Evolutionary conservation across 2,113 vertebrate species (phyloP), one percentile per base, ranked within the genome.

Genomic region (Balaenoptera acutorostrata): DNA sequence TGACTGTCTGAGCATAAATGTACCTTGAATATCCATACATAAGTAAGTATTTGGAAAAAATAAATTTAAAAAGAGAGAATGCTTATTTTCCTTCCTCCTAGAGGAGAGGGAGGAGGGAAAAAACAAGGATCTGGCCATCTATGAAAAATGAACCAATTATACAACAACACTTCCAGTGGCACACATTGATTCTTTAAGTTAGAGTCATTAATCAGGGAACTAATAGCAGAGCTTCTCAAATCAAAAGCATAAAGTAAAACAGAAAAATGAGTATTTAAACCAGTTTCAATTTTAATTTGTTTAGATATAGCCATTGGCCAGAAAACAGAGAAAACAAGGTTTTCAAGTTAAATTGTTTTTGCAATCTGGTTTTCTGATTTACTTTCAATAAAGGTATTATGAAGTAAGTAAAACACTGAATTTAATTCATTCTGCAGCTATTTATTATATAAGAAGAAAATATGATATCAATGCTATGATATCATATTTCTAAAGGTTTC

Each of bases 11-110:
- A 97, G 49, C 8, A 97, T 59, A 98, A 88, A 96, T 87, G 96
- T 95, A 20, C 18, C 18, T 93, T 97, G 25, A 66, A 80, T 44
- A 82, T 89, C 68, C 57, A 97, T 95, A 92, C 98, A 93, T 96
- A 86, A 96, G 93, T 86, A 96, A 82, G 49, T 52, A 77, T 95
- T 96, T 97, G 82, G 68, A n/a, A 97, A 98, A 98, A 95, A 97
- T 94, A 93, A 52, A 63, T 49, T 89, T 7, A 89, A 93, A 96
- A 59, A 81, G 9, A 59, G 96, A 95, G 31, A 87, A 61, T n/a
- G 71, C 9, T 97, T 92, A 74, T 90, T 96, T 78, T 20, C 41
- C 36, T 46, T 89, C 20, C 81, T 44, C 46, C 31, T 44, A 95
- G 25, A 92, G 11, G 0, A 97, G 14, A 46, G 17, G 0, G 81